These are phyloP conservation scores for Bombus impatiens DNA, from an alignment of 1,140 invertebrate species.

Conservation along the genomic window DNA sequence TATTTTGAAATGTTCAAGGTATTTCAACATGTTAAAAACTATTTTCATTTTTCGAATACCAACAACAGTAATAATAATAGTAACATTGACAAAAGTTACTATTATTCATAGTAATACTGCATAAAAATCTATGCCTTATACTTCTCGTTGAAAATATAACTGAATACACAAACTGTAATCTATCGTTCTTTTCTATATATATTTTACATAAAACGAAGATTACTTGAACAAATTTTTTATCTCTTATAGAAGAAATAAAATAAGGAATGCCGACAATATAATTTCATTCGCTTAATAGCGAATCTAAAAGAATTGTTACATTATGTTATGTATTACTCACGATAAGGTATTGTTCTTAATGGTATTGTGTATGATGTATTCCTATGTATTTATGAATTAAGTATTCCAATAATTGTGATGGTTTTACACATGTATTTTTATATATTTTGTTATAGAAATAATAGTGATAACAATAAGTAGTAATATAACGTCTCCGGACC, in stretches of 20 bases:
- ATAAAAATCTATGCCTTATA: background rate
- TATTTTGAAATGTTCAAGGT: background rate
- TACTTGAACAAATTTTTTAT: background rate
- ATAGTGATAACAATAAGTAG: background rate
- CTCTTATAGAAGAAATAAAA: background rate
- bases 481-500: no score
- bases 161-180: background rate
- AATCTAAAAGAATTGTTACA: background rate
- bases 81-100: background rate
- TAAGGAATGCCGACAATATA: background rate
- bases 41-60: background rate
- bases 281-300: background rate
- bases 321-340: background rate
- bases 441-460: conserved; percentile 47
- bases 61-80: background rate
- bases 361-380: background rate
- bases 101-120: background rate
- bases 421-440: conserved; percentile 53
- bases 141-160: background rate
- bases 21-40: background rate
- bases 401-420: conserved; percentile 57
- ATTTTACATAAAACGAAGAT: background rate
- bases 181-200: background rate
- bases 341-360: background rate
- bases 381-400: conserved; percentile 12